These are phyloP conservation scores for Microcebus tavaratra DNA, from an alignment of 2,113 vertebrate genomes.

Conservation along the genomic window DNA sequence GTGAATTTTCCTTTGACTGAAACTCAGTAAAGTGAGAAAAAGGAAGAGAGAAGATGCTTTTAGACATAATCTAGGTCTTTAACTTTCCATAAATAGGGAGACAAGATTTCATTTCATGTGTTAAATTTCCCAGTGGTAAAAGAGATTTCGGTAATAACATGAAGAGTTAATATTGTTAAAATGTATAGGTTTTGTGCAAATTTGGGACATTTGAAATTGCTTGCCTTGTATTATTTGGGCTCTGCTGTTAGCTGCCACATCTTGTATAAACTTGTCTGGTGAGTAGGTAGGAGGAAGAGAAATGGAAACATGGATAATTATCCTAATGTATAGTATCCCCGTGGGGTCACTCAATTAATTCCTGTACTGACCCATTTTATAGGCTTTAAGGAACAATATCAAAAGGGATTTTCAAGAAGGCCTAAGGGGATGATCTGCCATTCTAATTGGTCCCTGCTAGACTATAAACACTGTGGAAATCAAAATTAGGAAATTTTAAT, in stretches of 20 bases:
- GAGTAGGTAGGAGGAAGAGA: not conserved
- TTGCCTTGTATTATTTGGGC: not conserved
- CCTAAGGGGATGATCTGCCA: conserved; percentile 26
- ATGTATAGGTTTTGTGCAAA: not conserved
- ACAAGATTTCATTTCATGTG: not conserved
- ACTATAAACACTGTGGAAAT: conserved; percentile 24
- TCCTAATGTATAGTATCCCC: not conserved
- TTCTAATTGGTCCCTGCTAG: not conserved
- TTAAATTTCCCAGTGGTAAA: not conserved
- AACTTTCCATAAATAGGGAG: not conserved
- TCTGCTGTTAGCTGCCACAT: conserved; percentile 3
- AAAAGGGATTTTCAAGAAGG: conserved; percentile 45
- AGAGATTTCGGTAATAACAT: not conserved
- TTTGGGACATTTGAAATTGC: not conserved
- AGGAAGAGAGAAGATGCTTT: not conserved
- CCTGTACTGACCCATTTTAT: conserved; percentile 59
- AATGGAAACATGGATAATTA: conserved; percentile 20
- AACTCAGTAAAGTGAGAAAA: not conserved
- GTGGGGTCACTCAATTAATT: conserved; percentile 39
- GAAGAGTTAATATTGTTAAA: not conserved
- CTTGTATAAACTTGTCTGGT: not conserved
- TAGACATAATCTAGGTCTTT: not conserved
- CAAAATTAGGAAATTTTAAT: conserved; percentile 63
- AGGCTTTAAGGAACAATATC: conserved; percentile 7
- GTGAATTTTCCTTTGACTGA: not conserved